Conservation (phyloP, 2,113 vertebrate genomes). For the Rhabdornis inornatus region DNA sequence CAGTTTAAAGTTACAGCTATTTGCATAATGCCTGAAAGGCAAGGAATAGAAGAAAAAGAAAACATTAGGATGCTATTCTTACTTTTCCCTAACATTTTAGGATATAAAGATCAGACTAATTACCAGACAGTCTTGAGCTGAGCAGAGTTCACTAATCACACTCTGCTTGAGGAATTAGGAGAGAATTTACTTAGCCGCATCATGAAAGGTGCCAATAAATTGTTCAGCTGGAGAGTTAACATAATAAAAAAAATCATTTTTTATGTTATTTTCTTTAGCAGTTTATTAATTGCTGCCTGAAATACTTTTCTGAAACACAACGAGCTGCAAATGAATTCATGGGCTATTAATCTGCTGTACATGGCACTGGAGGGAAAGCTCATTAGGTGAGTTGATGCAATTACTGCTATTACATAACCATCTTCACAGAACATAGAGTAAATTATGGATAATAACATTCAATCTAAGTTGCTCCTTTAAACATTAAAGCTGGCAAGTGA, state of each 20-base stretch:
- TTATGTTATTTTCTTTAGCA: slow-evolving; percentile 62
- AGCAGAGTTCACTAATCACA: slow-evolving; percentile 23
- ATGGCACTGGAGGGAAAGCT: slow-evolving; percentile 68
- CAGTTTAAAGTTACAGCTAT: neutral
- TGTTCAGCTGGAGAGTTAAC: slow-evolving; percentile 62
- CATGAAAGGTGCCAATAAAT: slow-evolving; percentile 64
- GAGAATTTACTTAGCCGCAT: slow-evolving; percentile 36
- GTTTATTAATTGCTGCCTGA: slow-evolving; percentile 68
- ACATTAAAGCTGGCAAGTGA: slow-evolving; percentile 22
- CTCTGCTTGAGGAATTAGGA: slow-evolving; percentile 20
- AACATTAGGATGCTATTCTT: neutral
- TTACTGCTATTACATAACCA: slow-evolving; percentile 72
- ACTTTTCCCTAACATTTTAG: neutral
- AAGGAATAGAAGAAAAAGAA: neutral
- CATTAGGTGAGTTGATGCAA: slow-evolving; percentile 68
- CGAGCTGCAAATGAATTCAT: slow-evolving; percentile 69
- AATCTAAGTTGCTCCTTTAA: slow-evolving; percentile 27
- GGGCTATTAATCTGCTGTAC: slow-evolving; percentile 73
- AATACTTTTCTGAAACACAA: slow-evolving; percentile 70
- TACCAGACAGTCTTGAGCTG: neutral
- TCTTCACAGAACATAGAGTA: slow-evolving; percentile 66
- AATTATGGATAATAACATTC: slow-evolving; percentile 64
- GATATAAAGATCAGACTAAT: slow-evolving; percentile 35
- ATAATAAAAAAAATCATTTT: slow-evolving; percentile 61
- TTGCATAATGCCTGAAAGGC: neutral